phyloP scores from a whole-genome alignment of 2,888 invertebrate species.

The Sepioteuthis lessoniana region DNA sequence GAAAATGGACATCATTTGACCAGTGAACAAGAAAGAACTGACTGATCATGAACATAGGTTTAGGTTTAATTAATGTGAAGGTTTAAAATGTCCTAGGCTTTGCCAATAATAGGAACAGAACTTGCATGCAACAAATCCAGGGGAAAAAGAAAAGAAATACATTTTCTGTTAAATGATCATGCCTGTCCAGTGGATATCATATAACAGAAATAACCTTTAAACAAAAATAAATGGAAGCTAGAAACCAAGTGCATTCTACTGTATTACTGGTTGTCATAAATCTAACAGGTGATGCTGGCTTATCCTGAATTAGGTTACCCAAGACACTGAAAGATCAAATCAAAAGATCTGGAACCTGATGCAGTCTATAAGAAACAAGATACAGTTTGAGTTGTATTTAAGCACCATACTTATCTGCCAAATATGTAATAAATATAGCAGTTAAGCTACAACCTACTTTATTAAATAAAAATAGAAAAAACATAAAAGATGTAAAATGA shows the following conservation, averaged over 20 bases:
- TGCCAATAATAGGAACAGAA: no score
- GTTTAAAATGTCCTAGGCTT: no score
- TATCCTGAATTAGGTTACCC: neutral
- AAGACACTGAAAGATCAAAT: neutral
- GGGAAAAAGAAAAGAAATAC: neutral
- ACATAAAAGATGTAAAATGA: no score
- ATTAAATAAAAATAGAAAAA: no score
- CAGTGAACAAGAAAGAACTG: neutral
- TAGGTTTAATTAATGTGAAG: neutral
- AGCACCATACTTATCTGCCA: neutral
- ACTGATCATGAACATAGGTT: neutral
- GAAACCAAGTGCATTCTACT: neutral
- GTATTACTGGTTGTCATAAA: neutral
- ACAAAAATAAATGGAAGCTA: neutral
- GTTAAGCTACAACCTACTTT: no score
- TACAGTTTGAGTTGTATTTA: neutral
- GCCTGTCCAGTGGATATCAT: neutral
- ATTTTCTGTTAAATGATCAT: neutral
- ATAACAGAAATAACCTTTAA: neutral
- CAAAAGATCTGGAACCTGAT: neutral
- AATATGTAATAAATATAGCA: no score
- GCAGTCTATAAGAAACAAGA: neutral
- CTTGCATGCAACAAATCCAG: neutral
- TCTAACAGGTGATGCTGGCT: neutral
- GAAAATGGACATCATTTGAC: neutral